A percentile compares a stretch with the other conserved stretches of the same genome.
phyloP scores from a whole-genome alignment of 1,140 invertebrate genomes.

The Wiebesia pumilae region DNA sequence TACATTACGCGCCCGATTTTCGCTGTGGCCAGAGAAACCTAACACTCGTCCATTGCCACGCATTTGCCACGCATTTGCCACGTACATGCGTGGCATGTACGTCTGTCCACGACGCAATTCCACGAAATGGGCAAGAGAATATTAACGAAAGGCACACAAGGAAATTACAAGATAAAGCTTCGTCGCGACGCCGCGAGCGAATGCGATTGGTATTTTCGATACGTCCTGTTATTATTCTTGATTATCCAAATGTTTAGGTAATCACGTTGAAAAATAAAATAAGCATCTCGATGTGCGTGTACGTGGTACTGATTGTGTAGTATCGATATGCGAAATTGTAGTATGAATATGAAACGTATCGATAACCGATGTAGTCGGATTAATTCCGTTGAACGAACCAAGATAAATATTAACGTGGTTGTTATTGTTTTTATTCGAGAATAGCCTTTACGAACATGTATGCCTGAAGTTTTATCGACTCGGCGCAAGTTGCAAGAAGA shows the following conservation, averaged over 20 bases:
- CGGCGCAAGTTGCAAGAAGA: too few species aligned
- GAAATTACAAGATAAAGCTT: not conserved
- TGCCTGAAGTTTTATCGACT: too few species aligned
- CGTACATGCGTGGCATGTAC: too few species aligned
- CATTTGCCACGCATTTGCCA: too few species aligned
- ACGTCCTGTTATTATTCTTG: not conserved
- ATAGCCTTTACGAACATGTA: too few species aligned
- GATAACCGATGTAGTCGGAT: not conserved
- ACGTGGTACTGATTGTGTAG: too few species aligned
- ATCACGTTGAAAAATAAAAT: not conserved
- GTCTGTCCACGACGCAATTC: too few species aligned
- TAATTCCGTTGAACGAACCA: not conserved
- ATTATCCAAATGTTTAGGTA: not conserved
- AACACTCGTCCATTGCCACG: not conserved
- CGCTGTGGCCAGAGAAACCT: not conserved
- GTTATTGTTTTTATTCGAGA: not conserved
- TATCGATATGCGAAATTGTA: too few species aligned
- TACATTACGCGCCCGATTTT: conserved; percentile 4
- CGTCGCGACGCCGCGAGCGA: not conserved
- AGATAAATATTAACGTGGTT: not conserved
- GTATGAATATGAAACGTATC: not conserved
- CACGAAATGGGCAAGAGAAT: not conserved
- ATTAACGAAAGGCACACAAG: not conserved
- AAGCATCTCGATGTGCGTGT: too few species aligned
- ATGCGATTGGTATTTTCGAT: not conserved